Base-by-base conservation (phyloP, 2,113 vertebrate species). In the Agapornis roseicollis region DNA sequence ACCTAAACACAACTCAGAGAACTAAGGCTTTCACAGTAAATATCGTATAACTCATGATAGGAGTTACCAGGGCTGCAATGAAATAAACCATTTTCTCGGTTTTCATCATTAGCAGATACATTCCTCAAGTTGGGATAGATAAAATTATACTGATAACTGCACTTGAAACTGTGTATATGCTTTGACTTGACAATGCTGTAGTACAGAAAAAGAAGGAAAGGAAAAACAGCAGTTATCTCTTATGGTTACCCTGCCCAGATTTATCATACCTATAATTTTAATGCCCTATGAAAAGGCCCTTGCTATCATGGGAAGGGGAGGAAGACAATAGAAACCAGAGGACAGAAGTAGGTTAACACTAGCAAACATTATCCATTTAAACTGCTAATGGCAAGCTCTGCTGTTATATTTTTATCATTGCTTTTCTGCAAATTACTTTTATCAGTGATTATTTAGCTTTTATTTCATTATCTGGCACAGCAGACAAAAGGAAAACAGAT, bases 361-460 rank as follows among this genome's bases (percentile, higher is more conserved):
- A 95, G 92, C 90, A 95, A 95, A 89, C 60, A 95, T 98, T 96
- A 98, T 97, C 97, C 87, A 93, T 90, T 96, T 92, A 95, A 96
- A 72, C 81, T 88, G 94, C 95, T 98, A 98, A 98, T 98, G 96
- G 93, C 83, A 94, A 91, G 90, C 90, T 97, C 98, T 98, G 97
- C 72, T 88, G 37, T 95, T 94, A 95, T 96, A 97, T 97, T 97
- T 97, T 95, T 97, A 97, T 94, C 96, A 94, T 71, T 92, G 94
- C 95, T 95, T 96, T 95, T 97, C 95, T 97, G 91, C 95, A 97
- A 97, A 97, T 97, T 95, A 97, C 95, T 97, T 97, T 97, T 97
- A 98, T 97, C 96, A 97, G 94, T 80, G 96, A 97, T 98, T 98
- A 98, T 98, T 97, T 94, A 96, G 93, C 91, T 97, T 98, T 97